phyloP scores from a whole-genome alignment of 2,888 invertebrate genomes.

The Lasioglossum marginatum region DNA sequence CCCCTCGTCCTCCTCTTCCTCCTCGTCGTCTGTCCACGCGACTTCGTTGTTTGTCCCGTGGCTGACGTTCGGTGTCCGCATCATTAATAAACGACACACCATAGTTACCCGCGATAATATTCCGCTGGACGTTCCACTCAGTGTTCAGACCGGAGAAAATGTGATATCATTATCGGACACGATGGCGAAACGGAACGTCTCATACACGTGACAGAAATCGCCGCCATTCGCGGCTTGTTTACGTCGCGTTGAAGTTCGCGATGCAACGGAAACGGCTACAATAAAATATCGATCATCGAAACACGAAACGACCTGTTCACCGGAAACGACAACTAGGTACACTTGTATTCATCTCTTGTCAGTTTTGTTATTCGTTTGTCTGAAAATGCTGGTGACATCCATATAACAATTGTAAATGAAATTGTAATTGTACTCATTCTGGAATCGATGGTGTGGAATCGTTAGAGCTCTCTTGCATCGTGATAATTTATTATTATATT shows the following conservation, averaged over 20 bases:
- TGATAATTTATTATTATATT: neutral
- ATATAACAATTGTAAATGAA: neutral
- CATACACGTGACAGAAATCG: slow-evolving; percentile 21
- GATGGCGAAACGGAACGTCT: slow-evolving; percentile 10
- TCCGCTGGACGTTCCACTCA: neutral
- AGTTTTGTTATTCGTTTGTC: neutral
- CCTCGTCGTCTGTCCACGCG: slow-evolving; percentile 33
- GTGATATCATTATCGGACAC: slow-evolving; percentile 17
- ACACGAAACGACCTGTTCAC: neutral
- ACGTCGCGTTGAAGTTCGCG: slow-evolving; percentile 14
- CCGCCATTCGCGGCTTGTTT: slow-evolving; percentile 48
- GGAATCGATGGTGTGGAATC: too few relatives aligned
- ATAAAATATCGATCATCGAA: neutral
- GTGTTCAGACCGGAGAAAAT: neutral
- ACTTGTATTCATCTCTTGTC: neutral
- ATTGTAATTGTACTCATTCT: neutral
- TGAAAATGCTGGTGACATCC: neutral
- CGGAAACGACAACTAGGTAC: neutral
- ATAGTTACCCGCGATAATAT: slow-evolving; percentile 22
- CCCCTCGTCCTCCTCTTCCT: slow-evolving; percentile 46
- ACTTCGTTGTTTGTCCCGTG: slow-evolving; percentile 43
- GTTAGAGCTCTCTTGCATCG: neutral
- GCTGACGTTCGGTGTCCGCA: slow-evolving; percentile 43
- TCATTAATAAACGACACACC: slow-evolving; percentile 46
- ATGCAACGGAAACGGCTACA: neutral